Conservation (phyloP, 2,113 vertebrate species). For the rat (Rattus norvegicus) region GRCr8 NC_086033.1:39985001-39985500, state of each 20-base stretch:
- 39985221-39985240: constrained; percentile 28
- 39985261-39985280: constrained; percentile 33
- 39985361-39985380: constrained; percentile 62
- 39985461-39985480: constrained; percentile 60
- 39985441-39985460: constrained; percentile 53
- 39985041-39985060: constrained; percentile 48
- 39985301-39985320: not conserved
- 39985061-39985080: constrained; percentile 51
- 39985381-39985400: not conserved
- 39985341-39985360: constrained; percentile 43
- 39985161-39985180: constrained; percentile 59
- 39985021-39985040: constrained; percentile 17
- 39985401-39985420: constrained; percentile 46
- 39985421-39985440: constrained; percentile 44
- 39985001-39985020: constrained; percentile 42
- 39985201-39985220: constrained; percentile 20
- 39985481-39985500: constrained; percentile 59
- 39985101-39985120: not conserved
- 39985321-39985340: constrained; percentile 28
- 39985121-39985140: constrained; percentile 48
- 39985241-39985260: constrained; percentile 28
- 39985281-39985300: not conserved
- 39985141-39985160: constrained; percentile 52
- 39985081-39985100: constrained; percentile 65
- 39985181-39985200: constrained; percentile 21